These are phyloP conservation scores for Apotomis betuletana DNA, from an alignment of 2,888 invertebrate species.

Conservation along the genomic window DNA sequence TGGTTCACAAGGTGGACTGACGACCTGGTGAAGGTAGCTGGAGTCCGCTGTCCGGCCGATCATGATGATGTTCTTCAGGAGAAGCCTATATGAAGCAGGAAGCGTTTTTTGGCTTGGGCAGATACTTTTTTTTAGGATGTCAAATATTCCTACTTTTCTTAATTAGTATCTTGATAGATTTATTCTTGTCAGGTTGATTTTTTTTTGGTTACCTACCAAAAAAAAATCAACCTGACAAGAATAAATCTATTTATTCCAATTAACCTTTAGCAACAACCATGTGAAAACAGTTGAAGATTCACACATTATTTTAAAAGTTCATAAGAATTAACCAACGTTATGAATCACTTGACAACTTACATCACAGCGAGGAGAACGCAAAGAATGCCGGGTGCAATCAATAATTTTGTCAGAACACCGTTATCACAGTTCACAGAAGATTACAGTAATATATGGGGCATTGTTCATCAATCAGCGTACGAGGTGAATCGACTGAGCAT, in stretches of 20 bases:
- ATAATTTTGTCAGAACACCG: slow-evolving; percentile 30
- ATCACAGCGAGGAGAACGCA: slow-evolving; percentile 26
- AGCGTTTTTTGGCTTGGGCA: too few species aligned
- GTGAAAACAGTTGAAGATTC: slow-evolving; percentile 3
- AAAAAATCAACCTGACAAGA: background rate
- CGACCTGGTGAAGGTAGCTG: too few species aligned
- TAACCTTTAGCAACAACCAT: background rate
- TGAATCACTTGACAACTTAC: slow-evolving; percentile 30
- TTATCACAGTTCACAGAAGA: slow-evolving; percentile 19
- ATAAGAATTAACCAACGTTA: slow-evolving; percentile 7
- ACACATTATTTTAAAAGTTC: slow-evolving; percentile 21
- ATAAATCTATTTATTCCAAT: background rate
- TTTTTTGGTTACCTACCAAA: too few species aligned
- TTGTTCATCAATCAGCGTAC: background rate
- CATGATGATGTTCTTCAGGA: too few species aligned
- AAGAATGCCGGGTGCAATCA: slow-evolving; percentile 30
- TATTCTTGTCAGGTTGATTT: too few species aligned
- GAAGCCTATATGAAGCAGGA: too few species aligned
- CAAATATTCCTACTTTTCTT: too few species aligned
- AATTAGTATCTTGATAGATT: too few species aligned
- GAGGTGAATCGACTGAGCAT: background rate
- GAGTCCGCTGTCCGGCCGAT: too few species aligned
- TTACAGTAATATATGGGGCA: background rate
- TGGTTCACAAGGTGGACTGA: too few species aligned
- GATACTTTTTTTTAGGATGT: too few species aligned